These are phyloP conservation scores for Lysiphlebus fabarum DNA, from an alignment of 1,140 invertebrate species.

Conservation along the genomic window DNA sequence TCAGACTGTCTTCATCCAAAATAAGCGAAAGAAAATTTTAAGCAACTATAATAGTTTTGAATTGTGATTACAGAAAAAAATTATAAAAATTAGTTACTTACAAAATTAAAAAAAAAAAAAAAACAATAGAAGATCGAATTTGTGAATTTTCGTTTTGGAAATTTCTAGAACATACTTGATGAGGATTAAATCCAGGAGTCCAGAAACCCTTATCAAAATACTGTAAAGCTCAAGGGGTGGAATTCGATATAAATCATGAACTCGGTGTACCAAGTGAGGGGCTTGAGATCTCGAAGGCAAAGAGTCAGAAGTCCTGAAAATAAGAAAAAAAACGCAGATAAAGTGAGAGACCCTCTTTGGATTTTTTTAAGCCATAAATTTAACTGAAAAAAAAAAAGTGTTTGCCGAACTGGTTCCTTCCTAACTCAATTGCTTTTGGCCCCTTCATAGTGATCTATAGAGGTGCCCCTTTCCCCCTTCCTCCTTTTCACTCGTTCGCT, in stretches of 20 bases:
- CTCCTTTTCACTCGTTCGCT: background rate
- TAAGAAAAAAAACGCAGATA: conserved; percentile 36
- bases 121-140: too few species aligned
- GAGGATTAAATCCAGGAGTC: too few species aligned
- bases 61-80: too few species aligned
- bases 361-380: conserved; percentile 57
- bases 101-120: too few species aligned
- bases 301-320: background rate
- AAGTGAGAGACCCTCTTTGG: conserved; percentile 49
- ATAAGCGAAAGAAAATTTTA: too few species aligned
- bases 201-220: conserved; percentile 38
- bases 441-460: conserved; percentile 47
- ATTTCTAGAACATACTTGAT: too few species aligned
- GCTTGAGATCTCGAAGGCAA: conserved; percentile 9
- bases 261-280: conserved; percentile 23
- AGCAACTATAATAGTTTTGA: too few species aligned
- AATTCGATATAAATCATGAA: conserved; percentile 47
- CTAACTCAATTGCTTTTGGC: conserved; percentile 53
- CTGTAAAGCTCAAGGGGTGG: conserved; percentile 3
- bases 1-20: too few species aligned
- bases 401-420: conserved; percentile 57
- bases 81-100: too few species aligned
- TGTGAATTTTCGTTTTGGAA: too few species aligned
- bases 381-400: conserved; percentile 41
- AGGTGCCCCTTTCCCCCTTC: conserved; percentile 14